Base-by-base conservation (phyloP, 2,888 invertebrate species). In the Scaeva pyrastri region DNA sequence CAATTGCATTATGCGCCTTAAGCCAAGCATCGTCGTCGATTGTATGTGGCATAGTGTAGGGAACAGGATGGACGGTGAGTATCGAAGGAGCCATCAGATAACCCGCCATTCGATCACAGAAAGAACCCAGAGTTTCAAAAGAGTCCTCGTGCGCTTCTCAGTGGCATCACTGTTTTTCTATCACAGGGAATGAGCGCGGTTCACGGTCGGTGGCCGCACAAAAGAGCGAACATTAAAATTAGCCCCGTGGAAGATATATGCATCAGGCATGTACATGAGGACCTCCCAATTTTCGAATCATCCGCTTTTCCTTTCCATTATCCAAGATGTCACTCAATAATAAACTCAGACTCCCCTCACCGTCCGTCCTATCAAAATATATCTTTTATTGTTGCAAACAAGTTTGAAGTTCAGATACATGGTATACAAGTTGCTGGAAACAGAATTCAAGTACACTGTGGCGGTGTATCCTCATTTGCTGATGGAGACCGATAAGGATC, bases 1-100 rank as follows among this genome's bases (percentile, higher is more conserved):
- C 86, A 86, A 86, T 86, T 86, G 86, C 82, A 82, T 82, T 86
- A 86, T 86, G 77, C 74, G 82, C 86, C 86, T 74, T 74, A 55
- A 86, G 86, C 74, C 23, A 74, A 82, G 82, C 70, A 64, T 82
- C 19, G 48, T 48, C 21, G 31, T 56, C 76, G 80, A 86, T 82
- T 86, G 56, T 56, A 45, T 55, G 66, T 73, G 55, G 21, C 45
- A 43, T 5, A 31, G 8, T 31, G 31, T 16, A 23, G 64, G 16
- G 52, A 52, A n/a, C 14, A 26, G 19, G 12, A 45, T 14, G 45
- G 11, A 62, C 50, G 78, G 62, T 36, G 70, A n/a, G 76, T 77
- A 85, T 85, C 76, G 41, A 81, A 76, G 68, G 26, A 81, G 76
- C 76, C 76, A 85, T 85, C 84, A 75, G 84, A 85, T 85, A 80